Evolutionary conservation across 1,140 invertebrate species (phyloP), one percentile per base, ranked within the genome.

Genomic region (Lucilia cuprina): DNA sequence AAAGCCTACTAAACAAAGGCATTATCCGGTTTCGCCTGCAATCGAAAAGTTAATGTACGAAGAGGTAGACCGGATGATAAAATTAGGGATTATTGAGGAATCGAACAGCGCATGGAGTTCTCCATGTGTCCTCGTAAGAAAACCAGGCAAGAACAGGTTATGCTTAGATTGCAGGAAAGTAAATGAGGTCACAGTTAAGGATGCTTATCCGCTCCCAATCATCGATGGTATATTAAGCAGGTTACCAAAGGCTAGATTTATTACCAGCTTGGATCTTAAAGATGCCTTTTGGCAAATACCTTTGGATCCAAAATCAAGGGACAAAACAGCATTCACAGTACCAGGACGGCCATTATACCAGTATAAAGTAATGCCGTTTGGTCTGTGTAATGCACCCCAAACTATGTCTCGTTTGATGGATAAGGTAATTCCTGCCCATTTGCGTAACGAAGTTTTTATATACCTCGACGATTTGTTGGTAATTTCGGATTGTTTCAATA

Each of bases 291-390:
- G 0, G 25, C 74, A 41, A 41, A 41, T 41, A 41, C 41, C 41
- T 41, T 41, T 41, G 7, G 41, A 41, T 41, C 41, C 41, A 41
- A 60, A 85, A 17, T 84, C 84, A n/a, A 83, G 83, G 50, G 83
- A 86, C 1, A 92, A 92, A 82, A 92, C 92, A 0, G 91, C 89
- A 0, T 91, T 92, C 83, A 86, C 86, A 2, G 85, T 85, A 5
- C 85, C 87, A 88, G 80, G 85, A 86, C 13, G 88, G 87, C 47
- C 87, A 84, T 19, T 74, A 87, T 75, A 87, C 86, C 12, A 91
- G 88, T 78, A 83, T 83, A 2, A 90, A 91, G 82, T 65, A 90
- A 82, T 84, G 85, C 82, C 84, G 74, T 85, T 85, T 78, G 85
- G 85, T 9, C 34, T 82, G 10, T 85, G 84, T 50, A 85, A 85